Conservation (phyloP, 2,888 invertebrate genomes). For the Sarcophaga caerulescens region DNA sequence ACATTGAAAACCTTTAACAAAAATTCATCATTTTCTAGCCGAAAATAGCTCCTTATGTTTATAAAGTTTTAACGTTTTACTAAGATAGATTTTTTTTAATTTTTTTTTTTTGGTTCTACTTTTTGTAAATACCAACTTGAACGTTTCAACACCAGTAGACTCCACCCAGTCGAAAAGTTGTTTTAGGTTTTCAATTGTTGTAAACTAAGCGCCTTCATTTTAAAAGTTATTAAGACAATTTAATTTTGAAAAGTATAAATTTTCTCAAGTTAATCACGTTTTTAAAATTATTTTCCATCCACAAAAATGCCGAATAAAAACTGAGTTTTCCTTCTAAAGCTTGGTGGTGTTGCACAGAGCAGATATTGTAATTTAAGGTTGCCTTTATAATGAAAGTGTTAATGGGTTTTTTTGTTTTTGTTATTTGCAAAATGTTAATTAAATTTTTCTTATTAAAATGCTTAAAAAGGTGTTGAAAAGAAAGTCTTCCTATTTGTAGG, state of each 20-base stretch:
- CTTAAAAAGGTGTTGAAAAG: background rate
- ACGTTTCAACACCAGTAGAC: constrained; percentile 7
- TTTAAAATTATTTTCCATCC: constrained; percentile 43
- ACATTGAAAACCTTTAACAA: constrained; percentile 43
- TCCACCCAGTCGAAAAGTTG: constrained; percentile 54
- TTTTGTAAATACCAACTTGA: background rate
- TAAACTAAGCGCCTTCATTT: constrained; percentile 27
- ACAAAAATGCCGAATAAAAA: too few relatives aligned
- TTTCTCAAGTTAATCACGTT: constrained; percentile 53
- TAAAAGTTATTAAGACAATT: constrained; percentile 29
- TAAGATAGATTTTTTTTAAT: too few relatives aligned
- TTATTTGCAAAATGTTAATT: constrained; percentile 16
- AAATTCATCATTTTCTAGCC: constrained; percentile 39
- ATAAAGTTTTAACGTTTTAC: constrained; percentile 6
- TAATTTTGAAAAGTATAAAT: constrained; percentile 38
- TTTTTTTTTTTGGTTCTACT: too few relatives aligned
- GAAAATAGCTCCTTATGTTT: background rate
- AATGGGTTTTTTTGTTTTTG: constrained; percentile 48
- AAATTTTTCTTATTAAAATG: constrained; percentile 11
- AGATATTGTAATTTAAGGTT: constrained; percentile 32
- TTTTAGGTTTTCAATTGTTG: background rate
- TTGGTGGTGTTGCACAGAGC: background rate
- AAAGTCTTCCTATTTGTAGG: background rate
- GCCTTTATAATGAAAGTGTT: constrained; percentile 64
- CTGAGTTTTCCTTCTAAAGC: constrained; percentile 16